These are phyloP conservation scores for Acrossocheilus wenchowensis DNA, from an alignment of 2,797 vertebrate genomes.

Conservation along the genomic window DNA sequence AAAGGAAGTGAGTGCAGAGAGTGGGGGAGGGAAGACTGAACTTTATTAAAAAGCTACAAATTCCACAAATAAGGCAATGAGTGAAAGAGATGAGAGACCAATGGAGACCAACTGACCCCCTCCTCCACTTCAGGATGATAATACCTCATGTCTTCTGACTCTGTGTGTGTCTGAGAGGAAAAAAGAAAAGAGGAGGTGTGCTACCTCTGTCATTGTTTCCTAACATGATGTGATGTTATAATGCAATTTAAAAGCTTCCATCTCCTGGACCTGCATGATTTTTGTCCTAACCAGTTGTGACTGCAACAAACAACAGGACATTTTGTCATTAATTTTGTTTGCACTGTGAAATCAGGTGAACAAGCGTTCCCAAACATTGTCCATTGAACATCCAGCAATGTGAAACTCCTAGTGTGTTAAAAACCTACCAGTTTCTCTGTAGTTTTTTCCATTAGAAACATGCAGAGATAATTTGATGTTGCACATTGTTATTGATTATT, in stretches of 20 bases:
- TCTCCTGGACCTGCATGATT: background rate
- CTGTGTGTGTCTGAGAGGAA: background rate
- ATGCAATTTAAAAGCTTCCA: background rate
- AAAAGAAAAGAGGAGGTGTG: background rate
- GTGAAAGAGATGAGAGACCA: background rate
- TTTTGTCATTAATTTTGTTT: background rate
- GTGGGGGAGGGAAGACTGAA: conserved; percentile 22
- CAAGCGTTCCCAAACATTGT: background rate
- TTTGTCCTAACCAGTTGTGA: background rate
- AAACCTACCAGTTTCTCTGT: background rate
- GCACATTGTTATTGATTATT: background rate
- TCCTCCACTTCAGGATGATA: background rate
- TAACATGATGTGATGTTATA: background rate
- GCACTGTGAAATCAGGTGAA: background rate
- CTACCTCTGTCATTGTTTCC: background rate
- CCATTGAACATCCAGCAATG: background rate
- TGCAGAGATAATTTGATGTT: background rate
- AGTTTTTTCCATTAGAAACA: background rate
- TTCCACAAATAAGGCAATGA: conserved; percentile 31
- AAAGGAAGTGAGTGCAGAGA: conserved; percentile 65
- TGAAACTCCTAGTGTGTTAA: background rate
- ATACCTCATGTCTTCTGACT: background rate
- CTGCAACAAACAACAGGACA: background rate
- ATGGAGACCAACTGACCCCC: background rate
- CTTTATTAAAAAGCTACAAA: conserved; percentile 39